Base-by-base conservation (phyloP, 1,140 invertebrate species). In the Anastatus disparis region DNA sequence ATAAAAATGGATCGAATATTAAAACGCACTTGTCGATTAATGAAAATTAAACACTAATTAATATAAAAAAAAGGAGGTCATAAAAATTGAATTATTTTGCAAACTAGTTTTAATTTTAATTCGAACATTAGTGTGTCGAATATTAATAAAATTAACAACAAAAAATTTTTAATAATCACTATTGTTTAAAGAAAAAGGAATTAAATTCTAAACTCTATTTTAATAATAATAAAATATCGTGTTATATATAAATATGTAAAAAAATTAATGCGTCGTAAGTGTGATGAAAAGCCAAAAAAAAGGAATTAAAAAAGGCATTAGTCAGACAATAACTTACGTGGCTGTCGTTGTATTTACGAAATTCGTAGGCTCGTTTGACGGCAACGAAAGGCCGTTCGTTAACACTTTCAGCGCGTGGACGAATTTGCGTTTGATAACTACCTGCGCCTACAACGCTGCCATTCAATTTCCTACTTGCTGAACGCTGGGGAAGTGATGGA, bases 321-420 rank as follows among this genome's bases (percentile, higher is more conserved):
- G n/a, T n/a, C n/a, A 8, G 40, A 6, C 2, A 1, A 22, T 35
- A 50, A 50, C 73, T 83, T 80, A 87, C 87, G 82, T 87, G 85
- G 61, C 78, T 80, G 66, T 87, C 86, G 76, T 71, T 81, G 74
- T 84, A 85, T 75, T 87, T 87, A 66, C 82, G 80, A 56, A 86
- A 84, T 66, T 91, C 90, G 76, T 91, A 89, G n/a, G 89, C 89
- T 53, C 89, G 84, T 77, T 91, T 91, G 13, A 90, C 86, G 2
- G 88, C 86, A 55, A 91, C 87, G 77, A 91, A 91, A 8, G 90
- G 89, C 66, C 90, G 80, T 75, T 91, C 90, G 76, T 84, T 85
- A 52, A 85, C 78, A 66, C 82, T 85, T 44, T 85, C 85, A 4
- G 85, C 83, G 31, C 84, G 76, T 0, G 82, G 82, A 65, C 84